A percentile compares a stretch with the other conserved stretches of the same genome.
These are phyloP conservation scores for Cerastis leucographa DNA, from an alignment of 2,888 invertebrate species.

Conservation along the genomic window DNA sequence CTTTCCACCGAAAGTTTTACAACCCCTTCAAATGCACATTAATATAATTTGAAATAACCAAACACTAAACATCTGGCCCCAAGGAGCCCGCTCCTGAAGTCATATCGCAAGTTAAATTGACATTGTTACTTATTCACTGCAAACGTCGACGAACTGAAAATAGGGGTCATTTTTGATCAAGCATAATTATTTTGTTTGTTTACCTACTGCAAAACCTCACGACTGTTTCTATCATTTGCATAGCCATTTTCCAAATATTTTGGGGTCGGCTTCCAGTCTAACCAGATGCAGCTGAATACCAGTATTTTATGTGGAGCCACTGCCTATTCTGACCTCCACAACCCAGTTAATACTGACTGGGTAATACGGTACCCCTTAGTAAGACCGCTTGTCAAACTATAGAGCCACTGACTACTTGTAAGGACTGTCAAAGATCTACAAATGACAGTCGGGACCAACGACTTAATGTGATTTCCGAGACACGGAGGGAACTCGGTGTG, in stretches of 20 bases:
- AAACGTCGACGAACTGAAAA: conserved; percentile 19
- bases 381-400: no score
- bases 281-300: neutral
- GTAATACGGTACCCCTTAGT: no score
- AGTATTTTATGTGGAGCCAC: neutral
- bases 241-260: neutral
- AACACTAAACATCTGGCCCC: conserved; percentile 47
- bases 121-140: conserved; percentile 59
- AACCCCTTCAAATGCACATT: conserved; percentile 46
- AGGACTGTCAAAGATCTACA: no score
- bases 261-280: neutral
- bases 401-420: no score
- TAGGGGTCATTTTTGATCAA: conserved; percentile 31
- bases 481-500: no score
- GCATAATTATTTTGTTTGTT: conserved; percentile 3
- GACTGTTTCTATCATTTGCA: neutral
- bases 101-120: conserved; percentile 67
- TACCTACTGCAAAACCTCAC: no score
- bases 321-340: no score
- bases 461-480: no score
- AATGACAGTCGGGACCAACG: no score
- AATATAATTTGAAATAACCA: conserved; percentile 55
- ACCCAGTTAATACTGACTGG: no score
- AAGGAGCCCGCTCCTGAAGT: conserved; percentile 38
- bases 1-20: neutral